phyloP scores from a whole-genome alignment of 2,113 vertebrate genomes.

The Dunckerocampus dactyliophorus region DNA sequence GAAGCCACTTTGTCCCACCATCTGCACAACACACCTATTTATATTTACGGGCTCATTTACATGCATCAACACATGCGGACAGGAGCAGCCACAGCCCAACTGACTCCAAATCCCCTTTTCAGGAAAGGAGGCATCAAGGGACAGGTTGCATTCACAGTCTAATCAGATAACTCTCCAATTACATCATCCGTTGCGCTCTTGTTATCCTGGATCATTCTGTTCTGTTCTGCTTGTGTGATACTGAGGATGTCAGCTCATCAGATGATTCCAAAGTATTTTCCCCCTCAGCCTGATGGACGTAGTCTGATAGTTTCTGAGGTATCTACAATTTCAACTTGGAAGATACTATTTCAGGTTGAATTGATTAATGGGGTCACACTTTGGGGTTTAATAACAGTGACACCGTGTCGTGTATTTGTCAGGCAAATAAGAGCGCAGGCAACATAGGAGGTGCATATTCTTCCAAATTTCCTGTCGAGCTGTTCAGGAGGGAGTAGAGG shows the following conservation, averaged over 20 bases:
- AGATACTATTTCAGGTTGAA: too few species aligned
- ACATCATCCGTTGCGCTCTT: slow-evolving; percentile 13
- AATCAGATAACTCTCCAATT: slow-evolving; percentile 41
- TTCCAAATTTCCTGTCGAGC: too few species aligned
- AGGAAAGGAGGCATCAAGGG: slow-evolving; percentile 8
- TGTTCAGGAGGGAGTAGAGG: too few species aligned
- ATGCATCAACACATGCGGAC: slow-evolving; percentile 9
- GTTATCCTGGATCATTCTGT: slow-evolving; percentile 3
- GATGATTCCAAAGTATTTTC: slow-evolving; percentile 3
- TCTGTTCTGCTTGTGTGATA: background rate
- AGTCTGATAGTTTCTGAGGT: too few species aligned
- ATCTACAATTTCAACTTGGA: background rate
- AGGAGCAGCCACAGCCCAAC: background rate
- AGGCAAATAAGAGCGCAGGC: too few species aligned
- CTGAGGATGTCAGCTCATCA: background rate
- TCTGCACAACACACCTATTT: slow-evolving; percentile 1
- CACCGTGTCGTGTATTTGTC: too few species aligned
- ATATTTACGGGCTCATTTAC: slow-evolving; percentile 13
- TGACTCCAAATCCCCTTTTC: slow-evolving; percentile 17
- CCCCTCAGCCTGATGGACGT: background rate
- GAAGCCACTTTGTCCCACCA: background rate
- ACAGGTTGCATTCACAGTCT: slow-evolving; percentile 8
- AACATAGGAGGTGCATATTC: too few species aligned
- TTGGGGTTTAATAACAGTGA: too few species aligned
- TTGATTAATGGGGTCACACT: too few species aligned